phyloP scores from a whole-genome alignment of 2,888 invertebrate genomes.

The Ennomos quercinarius region DNA sequence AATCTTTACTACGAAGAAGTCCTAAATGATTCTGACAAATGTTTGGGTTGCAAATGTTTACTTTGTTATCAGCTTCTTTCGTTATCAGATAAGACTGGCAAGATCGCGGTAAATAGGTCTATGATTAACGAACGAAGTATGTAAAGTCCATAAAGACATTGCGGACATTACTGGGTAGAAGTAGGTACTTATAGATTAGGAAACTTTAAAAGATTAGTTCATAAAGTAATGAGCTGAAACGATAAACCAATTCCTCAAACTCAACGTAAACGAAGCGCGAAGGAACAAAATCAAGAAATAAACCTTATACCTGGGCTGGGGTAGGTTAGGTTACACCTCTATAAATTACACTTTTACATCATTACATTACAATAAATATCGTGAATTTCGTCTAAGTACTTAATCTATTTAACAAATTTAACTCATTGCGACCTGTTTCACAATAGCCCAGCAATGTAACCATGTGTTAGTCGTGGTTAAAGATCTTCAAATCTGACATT shows the following conservation, averaged over 20 bases:
- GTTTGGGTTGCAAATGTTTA: slow-evolving; percentile 25
- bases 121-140: slow-evolving; percentile 20
- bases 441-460: slow-evolving; percentile 5
- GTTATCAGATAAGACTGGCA: slow-evolving; percentile 29
- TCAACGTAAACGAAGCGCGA: too few species aligned
- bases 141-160: slow-evolving; percentile 3
- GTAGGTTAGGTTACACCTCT: too few species aligned
- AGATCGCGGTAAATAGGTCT: slow-evolving; percentile 22
- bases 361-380: too few species aligned
- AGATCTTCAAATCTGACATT: slow-evolving; percentile 16
- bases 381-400: too few species aligned
- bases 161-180: not conserved
- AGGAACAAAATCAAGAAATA: too few species aligned
- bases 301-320: too few species aligned
- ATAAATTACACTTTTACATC: too few species aligned
- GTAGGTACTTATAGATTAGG: too few species aligned
- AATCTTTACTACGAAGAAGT: not conserved
- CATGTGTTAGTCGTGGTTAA: slow-evolving; percentile 5
- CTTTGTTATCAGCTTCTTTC: slow-evolving; percentile 24
- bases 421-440: slow-evolving; percentile 7
- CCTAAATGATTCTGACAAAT: not conserved
- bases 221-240: too few species aligned
- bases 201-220: too few species aligned
- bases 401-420: too few species aligned
- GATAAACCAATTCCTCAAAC: too few species aligned